These are phyloP conservation scores for Rhincodon typus DNA, from an alignment of 2,797 vertebrate species.

Conservation along the genomic window DNA sequence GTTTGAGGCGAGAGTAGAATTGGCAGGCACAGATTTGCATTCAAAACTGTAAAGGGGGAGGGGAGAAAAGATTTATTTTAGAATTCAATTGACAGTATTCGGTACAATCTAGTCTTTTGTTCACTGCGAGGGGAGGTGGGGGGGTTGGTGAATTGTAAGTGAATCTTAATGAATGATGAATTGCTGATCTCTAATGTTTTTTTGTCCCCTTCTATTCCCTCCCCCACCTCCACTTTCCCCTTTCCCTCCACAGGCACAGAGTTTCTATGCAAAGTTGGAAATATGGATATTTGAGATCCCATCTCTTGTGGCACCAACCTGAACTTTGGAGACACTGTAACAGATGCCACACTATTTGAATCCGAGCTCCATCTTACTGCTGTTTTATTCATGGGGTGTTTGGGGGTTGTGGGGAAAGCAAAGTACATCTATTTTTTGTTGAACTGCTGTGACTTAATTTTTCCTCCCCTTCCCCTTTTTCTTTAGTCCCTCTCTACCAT, in stretches of 20 bases:
- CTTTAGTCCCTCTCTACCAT: background rate
- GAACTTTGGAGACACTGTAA: slow-evolving; percentile 22
- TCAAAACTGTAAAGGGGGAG: background rate
- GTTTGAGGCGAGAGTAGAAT: background rate
- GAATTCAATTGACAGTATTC: background rate
- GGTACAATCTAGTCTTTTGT: slow-evolving; percentile 41
- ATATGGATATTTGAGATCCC: slow-evolving; percentile 20
- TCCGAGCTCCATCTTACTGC: background rate
- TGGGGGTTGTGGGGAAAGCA: background rate
- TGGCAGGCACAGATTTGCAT: background rate
- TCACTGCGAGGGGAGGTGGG: slow-evolving; percentile 49
- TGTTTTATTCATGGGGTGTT: background rate
- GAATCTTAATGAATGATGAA: background rate
- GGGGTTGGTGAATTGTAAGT: background rate
- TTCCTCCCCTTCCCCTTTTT: background rate
- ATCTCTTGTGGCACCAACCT: background rate
- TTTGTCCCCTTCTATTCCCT: background rate
- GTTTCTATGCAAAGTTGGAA: slow-evolving; percentile 66
- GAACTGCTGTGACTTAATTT: slow-evolving; percentile 20
- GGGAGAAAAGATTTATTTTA: background rate
- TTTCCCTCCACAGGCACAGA: slow-evolving; percentile 39
- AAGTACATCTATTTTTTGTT: slow-evolving; percentile 28
- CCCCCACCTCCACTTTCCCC: background rate
- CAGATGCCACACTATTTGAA: background rate
- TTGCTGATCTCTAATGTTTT: background rate